phyloP scores from a whole-genome alignment of 2,888 invertebrate genomes.

The Drymonia ruficornis region DNA sequence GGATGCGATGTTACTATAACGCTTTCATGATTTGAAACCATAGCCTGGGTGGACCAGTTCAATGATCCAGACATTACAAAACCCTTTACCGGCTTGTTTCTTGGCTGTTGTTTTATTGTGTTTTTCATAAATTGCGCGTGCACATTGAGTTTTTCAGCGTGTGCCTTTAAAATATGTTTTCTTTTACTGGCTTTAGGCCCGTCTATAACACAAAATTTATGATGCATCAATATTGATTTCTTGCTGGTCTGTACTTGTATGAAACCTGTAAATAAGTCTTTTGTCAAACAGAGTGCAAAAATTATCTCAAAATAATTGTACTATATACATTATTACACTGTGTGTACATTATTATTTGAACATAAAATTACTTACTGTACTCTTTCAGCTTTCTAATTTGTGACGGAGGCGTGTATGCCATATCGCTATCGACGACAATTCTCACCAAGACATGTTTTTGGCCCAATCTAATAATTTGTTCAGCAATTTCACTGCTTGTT shows the following conservation, averaged over 20 bases:
- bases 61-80: slow-evolving; percentile 89
- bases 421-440: slow-evolving; percentile 78
- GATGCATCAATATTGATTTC: slow-evolving; percentile 89
- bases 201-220: slow-evolving; percentile 91
- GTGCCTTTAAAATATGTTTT: slow-evolving; percentile 63
- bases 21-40: slow-evolving; percentile 89
- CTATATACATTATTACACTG: not conserved
- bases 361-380: slow-evolving; percentile 67
- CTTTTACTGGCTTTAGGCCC: slow-evolving; percentile 74
- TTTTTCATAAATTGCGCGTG: slow-evolving; percentile 59
- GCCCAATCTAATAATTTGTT: slow-evolving; percentile 76
- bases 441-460: slow-evolving; percentile 77
- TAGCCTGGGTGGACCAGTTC: slow-evolving; percentile 91
- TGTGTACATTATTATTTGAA: slow-evolving; percentile 5
- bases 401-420: slow-evolving; percentile 76
- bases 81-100: slow-evolving; percentile 58
- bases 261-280: slow-evolving; percentile 62
- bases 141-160: slow-evolving; percentile 74
- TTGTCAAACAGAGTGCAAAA: not conserved
- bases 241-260: slow-evolving; percentile 78
- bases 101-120: slow-evolving; percentile 44
- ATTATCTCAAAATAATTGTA: not conserved
- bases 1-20: slow-evolving; percentile 86
- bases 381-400: slow-evolving; percentile 75
- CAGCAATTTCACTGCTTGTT: slow-evolving; percentile 76